Evolutionary conservation across 2,113 vertebrate species (phyloP), one percentile per base, ranked within the genome.

Genomic region (Platichthys stellatus): DNA sequence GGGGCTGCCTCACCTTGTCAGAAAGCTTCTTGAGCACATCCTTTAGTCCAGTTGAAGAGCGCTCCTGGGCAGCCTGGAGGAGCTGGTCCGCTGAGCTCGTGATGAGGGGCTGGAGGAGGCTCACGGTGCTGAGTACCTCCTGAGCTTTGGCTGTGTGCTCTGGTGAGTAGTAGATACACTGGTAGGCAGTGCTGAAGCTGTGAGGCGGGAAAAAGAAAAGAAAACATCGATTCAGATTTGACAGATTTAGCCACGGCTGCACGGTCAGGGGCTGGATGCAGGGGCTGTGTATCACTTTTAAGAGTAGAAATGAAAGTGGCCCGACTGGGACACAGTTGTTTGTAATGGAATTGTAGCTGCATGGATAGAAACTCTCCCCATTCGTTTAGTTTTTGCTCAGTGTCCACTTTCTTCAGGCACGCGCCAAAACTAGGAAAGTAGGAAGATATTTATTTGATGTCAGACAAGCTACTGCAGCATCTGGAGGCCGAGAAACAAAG

Each of bases 131-230:
- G 87, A 99, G 96, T 71, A 99, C 96, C 95, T 98, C 97, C 87
- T 97, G 96, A 82, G 98, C 98, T 93, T 97, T 97, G 75, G 97
- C 96, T 83, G 96, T 99, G 93, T 97, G 96, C 94, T 98, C 97
- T 69, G 98, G 97, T 88, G 98, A 97, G 93, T 98, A 99, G 94
- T 99, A 99, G 95, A 99, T 99, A 90, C 96, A 98, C 92, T 99
- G 98, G 93, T 97, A 99, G 26, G 96, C 95, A 56, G 97, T 97
- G 92, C 97, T 99, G 94, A 90, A 96, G 87, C 94, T 94, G 87
- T 53, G 57, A 62, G 4, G 15, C 6, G 15, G 28, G 18, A 61
- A 35, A 35, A 11, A 26, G 45, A 63, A 11, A 53, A 72, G 38
- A 51, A 71, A 7, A 17, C 3, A 75, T 69, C 1, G 20, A 35